A percentile compares a stretch with the other conserved stretches of the same genome.
These are phyloP conservation scores for Sceloporus tristichus DNA, from an alignment of 2,113 vertebrate species.

Conservation along the genomic window DNA sequence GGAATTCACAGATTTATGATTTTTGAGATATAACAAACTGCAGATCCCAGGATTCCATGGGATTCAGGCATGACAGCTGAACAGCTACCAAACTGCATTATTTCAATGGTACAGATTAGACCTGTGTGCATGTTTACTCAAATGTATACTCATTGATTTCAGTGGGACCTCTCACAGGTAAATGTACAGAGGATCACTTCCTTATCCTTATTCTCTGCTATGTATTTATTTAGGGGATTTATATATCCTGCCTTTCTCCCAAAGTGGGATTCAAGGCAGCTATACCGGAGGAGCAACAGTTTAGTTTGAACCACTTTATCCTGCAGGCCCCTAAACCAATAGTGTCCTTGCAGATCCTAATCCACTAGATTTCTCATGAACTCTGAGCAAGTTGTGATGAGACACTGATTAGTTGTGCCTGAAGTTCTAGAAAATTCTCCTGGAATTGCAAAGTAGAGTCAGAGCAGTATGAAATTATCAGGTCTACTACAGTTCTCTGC, in stretches of 20 bases:
- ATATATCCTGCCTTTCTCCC: no score
- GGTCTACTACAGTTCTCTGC: slow-evolving; percentile 7
- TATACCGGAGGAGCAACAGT: slow-evolving; percentile 24
- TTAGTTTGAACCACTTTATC: slow-evolving; percentile 51
- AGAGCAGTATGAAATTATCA: slow-evolving; percentile 29
- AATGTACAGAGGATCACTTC: background rate
- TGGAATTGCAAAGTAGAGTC: slow-evolving; percentile 47
- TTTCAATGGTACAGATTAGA: no score
- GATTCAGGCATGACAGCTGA: no score
- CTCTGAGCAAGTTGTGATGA: slow-evolving; percentile 53
- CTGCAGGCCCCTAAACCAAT: background rate
- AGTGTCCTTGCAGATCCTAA: slow-evolving; percentile 26
- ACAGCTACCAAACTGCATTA: no score
- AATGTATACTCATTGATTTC: background rate
- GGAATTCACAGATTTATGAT: no score
- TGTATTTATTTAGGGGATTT: no score
- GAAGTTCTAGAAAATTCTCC: slow-evolving; percentile 5
- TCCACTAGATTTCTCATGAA: background rate
- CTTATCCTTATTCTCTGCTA: background rate
- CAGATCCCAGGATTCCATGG: no score
- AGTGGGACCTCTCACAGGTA: background rate
- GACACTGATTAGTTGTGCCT: background rate
- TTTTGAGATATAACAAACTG: no score
- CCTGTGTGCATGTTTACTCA: background rate
- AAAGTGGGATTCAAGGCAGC: no score